Evolutionary conservation across 2,797 vertebrate species (phyloP).

Genomic region (Otolemur crassicaudatus): DNA sequence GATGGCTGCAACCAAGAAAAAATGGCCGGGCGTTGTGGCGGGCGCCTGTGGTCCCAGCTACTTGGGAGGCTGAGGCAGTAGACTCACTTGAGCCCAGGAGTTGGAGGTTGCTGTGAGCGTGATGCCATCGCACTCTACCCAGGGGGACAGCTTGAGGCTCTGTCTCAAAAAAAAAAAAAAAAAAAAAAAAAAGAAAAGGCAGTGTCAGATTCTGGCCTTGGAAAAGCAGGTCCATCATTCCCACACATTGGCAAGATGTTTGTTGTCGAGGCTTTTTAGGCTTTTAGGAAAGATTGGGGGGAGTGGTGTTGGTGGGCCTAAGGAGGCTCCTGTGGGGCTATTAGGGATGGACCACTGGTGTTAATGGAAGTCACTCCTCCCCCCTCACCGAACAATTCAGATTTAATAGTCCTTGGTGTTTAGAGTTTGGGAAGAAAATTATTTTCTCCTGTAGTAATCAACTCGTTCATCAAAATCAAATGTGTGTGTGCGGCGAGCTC

Average conservation of each 20-base stretch:
- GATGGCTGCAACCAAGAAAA: no score
- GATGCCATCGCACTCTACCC: no score
- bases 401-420: constrained; percentile 54
- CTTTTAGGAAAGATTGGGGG: background rate
- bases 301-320: background rate
- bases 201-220: background rate
- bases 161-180: no score
- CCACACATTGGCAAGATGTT: background rate
- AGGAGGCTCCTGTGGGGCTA: background rate
- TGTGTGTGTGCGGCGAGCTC: background rate
- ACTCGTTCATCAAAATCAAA: background rate
- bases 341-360: background rate
- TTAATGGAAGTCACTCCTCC: background rate
- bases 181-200: no score
- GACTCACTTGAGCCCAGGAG: no score
- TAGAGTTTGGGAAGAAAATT: background rate
- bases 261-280: constrained; percentile 5
- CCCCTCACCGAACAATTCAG: background rate
- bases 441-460: background rate
- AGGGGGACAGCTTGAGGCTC: no score
- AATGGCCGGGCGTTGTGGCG: no score
- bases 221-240: background rate
- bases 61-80: no score
- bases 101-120: no score
- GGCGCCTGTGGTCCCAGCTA: no score